Evolutionary conservation across 2,888 invertebrate species (phyloP), one percentile per base, ranked within the genome.

Genomic region (Tinea semifulvella): DNA sequence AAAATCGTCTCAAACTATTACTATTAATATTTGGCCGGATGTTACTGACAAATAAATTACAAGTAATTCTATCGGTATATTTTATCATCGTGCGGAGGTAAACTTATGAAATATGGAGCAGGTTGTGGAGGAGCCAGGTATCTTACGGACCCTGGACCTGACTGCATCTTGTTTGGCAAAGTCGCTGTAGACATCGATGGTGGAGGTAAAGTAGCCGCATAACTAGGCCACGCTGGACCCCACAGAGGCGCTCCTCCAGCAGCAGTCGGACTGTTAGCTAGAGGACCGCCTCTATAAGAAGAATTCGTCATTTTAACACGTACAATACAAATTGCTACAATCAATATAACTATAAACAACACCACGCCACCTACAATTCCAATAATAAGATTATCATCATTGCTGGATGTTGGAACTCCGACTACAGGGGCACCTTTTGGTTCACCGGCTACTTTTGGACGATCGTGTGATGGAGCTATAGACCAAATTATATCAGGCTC

Each of bases 361-460:
- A 96, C 94, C 1, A 95, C 94, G 1, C 95, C 94, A 0, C 94
- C 94, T 0, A 95, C 94, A 52, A 96, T 95, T n/a, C 94, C 94
- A 48, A 96, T 95, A 43, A 96, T 95, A n/a, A 96, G 79, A 3
- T 94, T 94, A 55, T 95, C 95, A 56, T 96, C 95, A 56, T 94
- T 94, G 45, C 86, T 89, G 8, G 91, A 84, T 0, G 88, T 74
- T 6, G 84, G 81, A 47, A 83, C 81, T 2, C 84, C 83, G 2
- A 81, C 65, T 2, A 83, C 79, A 19, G 77, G 83, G 10, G 84
- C 84, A 36, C 83, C 83, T 66, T 87, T 88, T 44, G 85, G 83
- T 39, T 82, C 85, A 16, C 80, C 84, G 3, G 85, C 63, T 55
- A 83, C 76, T 55, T 82, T 69, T 17, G 85, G 76, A 47, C 88